These are phyloP conservation scores for Neodiprion fabricii DNA, from an alignment of 1,140 invertebrate genomes.

Conservation along the genomic window DNA sequence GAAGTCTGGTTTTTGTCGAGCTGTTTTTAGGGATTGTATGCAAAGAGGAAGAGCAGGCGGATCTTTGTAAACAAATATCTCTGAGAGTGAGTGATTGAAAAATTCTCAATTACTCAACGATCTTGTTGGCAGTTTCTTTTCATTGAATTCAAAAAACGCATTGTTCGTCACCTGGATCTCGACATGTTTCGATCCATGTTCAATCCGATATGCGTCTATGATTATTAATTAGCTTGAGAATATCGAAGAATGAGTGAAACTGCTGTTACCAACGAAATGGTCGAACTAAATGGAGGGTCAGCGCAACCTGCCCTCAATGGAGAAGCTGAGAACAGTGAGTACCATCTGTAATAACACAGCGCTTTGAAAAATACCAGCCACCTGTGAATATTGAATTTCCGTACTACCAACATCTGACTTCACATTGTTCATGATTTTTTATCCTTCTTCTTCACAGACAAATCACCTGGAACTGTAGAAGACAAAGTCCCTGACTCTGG, in stretches of 20 bases:
- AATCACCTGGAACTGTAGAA: constrained; percentile 40
- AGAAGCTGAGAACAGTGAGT: constrained; percentile 40
- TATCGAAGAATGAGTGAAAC: constrained; percentile 39
- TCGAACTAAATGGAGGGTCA: constrained; percentile 37
- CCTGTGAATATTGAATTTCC: constrained; percentile 8
- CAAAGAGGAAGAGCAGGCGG: too few species aligned
- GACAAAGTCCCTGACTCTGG: constrained; percentile 44
- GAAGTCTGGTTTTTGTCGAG: too few species aligned
- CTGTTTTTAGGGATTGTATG: too few species aligned
- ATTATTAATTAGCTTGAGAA: not conserved
- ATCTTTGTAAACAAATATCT: not conserved
- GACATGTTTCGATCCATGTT: not conserved
- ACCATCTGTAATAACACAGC: constrained; percentile 4
- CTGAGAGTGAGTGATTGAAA: too few species aligned
- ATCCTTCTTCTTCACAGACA: constrained; percentile 27
- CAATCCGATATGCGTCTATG: not conserved
- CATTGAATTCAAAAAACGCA: too few species aligned
- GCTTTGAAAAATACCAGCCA: not conserved
- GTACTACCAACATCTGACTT: not conserved
- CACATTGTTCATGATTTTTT: constrained; percentile 12
- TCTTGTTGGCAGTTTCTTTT: too few species aligned
- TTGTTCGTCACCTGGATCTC: not conserved
- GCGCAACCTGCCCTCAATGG: constrained; percentile 43
- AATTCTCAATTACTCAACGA: too few species aligned
- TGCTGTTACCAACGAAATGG: constrained; percentile 29